phyloP scores from a whole-genome alignment of 2,113 vertebrate genomes.

The Hypanus sabinus region DNA sequence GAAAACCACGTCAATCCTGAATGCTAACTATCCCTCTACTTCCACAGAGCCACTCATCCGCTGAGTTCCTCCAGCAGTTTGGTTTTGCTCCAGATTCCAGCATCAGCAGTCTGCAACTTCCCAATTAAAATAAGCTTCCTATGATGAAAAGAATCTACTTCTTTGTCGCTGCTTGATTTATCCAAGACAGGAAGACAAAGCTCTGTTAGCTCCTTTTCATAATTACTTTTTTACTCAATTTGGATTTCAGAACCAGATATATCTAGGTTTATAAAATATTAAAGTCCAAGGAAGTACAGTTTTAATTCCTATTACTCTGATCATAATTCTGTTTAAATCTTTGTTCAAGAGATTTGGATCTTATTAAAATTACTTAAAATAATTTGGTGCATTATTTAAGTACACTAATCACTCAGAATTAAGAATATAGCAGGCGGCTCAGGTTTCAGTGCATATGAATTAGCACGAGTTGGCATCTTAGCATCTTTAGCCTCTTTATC shows the following conservation, averaged over 20 bases:
- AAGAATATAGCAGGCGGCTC: neutral
- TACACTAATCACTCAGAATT: neutral
- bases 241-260: neutral
- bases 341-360: neutral
- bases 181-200: slow-evolving; percentile 15
- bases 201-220: neutral
- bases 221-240: slow-evolving; percentile 16
- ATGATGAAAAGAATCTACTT: no score
- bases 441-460: neutral
- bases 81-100: no score
- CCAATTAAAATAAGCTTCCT: no score
- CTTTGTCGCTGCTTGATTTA: neutral
- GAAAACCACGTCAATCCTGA: no score
- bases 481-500: no score
- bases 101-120: no score
- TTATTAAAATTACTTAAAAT: neutral
- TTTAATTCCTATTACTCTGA: slow-evolving; percentile 16
- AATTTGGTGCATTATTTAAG: neutral
- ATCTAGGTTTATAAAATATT: neutral
- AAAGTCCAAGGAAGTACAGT: neutral
- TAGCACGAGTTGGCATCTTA: no score
- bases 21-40: no score
- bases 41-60: no score
- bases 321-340: slow-evolving; percentile 2
- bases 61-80: no score